Percentiles rank a stretch among this genome's conserved stretches.
Evolutionary conservation across 1,140 invertebrate species (phyloP).

Genomic region (Cydia strobilella): DNA sequence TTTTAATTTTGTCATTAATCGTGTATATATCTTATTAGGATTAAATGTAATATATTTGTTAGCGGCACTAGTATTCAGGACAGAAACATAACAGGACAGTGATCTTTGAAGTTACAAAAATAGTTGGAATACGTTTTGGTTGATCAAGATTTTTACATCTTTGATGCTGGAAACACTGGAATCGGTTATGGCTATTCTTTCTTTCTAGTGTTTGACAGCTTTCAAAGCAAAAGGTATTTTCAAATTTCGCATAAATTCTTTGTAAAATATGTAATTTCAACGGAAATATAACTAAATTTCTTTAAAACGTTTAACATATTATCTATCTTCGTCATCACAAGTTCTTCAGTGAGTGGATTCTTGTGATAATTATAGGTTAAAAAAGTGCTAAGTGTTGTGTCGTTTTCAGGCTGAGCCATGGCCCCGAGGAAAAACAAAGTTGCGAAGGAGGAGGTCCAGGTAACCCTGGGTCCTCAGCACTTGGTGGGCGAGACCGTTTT

Average conservation of each 20-base stretch:
- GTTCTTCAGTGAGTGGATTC: constrained; percentile 52
- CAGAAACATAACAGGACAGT: no score
- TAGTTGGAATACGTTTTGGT: neutral
- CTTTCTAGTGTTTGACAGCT: constrained; percentile 77
- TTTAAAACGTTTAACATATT: constrained; percentile 24
- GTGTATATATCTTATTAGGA: neutral
- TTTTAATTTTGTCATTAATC: neutral
- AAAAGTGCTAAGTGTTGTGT: constrained; percentile 65
- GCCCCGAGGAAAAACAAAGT: constrained; percentile 98
- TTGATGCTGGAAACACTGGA: constrained; percentile 29
- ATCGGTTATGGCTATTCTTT: constrained; percentile 45
- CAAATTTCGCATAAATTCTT: constrained; percentile 44
- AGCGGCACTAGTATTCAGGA: neutral
- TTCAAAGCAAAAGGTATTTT: constrained; percentile 72
- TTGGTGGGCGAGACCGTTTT: constrained; percentile 98
- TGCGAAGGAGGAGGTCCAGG: constrained; percentile 97
- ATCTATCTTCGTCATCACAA: constrained; percentile 35
- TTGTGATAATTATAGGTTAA: constrained; percentile 69
- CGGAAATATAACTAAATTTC: constrained; percentile 30
- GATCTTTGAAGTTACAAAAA: neutral
- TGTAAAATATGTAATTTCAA: neutral
- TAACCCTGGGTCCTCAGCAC: constrained; percentile 97
- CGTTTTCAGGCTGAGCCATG: constrained; percentile 85
- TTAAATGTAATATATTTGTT: neutral
- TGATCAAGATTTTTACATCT: neutral